phyloP scores from a whole-genome alignment of 2,888 invertebrate genomes.

The Busseola fusca region DNA sequence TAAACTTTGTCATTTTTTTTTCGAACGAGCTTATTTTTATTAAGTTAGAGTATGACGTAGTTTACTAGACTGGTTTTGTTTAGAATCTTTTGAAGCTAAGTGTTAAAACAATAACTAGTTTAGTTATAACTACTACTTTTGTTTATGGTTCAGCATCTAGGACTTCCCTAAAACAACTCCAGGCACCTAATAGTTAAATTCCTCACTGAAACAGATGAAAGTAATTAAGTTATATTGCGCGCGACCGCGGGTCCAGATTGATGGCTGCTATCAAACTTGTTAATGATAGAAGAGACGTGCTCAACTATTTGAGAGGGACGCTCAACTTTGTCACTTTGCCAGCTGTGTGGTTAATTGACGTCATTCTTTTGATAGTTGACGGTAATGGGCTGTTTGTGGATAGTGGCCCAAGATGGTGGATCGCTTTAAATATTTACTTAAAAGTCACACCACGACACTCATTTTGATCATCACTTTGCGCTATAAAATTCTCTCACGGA shows the following conservation, averaged over 20 bases:
- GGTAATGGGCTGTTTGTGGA: slow-evolving; percentile 20
- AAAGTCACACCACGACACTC: not conserved
- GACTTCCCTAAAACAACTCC: slow-evolving; percentile 6
- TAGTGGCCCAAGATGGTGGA: not conserved
- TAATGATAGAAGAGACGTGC: slow-evolving; percentile 62
- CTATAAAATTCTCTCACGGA: not conserved
- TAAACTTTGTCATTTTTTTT: not conserved
- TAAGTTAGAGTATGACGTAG: not conserved
- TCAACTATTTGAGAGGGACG: slow-evolving; percentile 60
- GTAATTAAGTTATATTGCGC: slow-evolving; percentile 61
- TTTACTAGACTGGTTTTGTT: not conserved
- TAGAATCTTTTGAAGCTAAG: not conserved
- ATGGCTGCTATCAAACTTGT: slow-evolving; percentile 62
- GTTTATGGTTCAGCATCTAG: not conserved
- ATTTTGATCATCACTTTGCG: not conserved
- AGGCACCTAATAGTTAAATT: slow-evolving; percentile 23
- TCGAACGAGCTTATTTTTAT: not conserved
- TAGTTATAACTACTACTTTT: not conserved
- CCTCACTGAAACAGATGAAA: slow-evolving; percentile 51
- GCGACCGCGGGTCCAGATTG: slow-evolving; percentile 56
- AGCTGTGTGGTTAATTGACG: slow-evolving; percentile 36
- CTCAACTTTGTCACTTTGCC: slow-evolving; percentile 58
- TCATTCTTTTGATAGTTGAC: slow-evolving; percentile 56
- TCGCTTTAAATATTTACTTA: not conserved
- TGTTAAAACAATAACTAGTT: not conserved